Base-by-base conservation (phyloP, 37 sponge, comb jelly and placozoan genomes). In the Theonella swinhoei region DNA sequence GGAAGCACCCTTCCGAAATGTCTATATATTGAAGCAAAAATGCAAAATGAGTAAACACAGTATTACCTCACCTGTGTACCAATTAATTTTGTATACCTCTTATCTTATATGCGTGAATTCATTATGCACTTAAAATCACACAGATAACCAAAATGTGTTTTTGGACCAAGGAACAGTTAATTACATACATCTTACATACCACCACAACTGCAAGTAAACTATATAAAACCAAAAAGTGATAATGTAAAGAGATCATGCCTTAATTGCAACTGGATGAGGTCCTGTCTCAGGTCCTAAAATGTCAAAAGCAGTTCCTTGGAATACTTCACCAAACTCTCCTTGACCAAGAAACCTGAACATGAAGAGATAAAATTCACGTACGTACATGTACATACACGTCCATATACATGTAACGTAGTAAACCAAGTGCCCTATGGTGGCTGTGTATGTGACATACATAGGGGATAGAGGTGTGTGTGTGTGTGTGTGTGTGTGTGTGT, bases 321-420 rank as follows among this genome's bases (percentile, higher is more conserved):
- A 88, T 17, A 93, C 93, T 63, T 93, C 93, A 60, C 93, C 93
- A 93, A 93, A 93, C 66, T 87, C 89, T 28, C 93, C 93, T 39
- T 80, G 80, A 37, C 76, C 89, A 58, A 88, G 80, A 42, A 82
- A 87, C 20, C 83, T 91, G 68, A 25, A 17, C 1, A 32, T 14
- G 28, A 29, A 20, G 29, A 42, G 17, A 9, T 24, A 20, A 80
- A 68, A 41, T 34, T 25, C 37, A 14, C 29, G 67, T 14, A 14
- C 20, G 61, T 59, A 20, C 20, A 26, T 67, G 26, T 24, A 25
- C 9, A 25, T 8, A 25, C 68, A 8, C 9, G 68, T 24, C 25
- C 9, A 26, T n/a, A 1, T 22, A 34, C 61, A 42, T 31, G 31
- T n/a, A 38, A 17, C 11, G 33, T 32, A 75, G 35, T 0, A 19